These are phyloP conservation scores for Pristionchus maxplancki DNA, from an alignment of 2,888 invertebrate genomes.

Conservation along the genomic window DNA sequence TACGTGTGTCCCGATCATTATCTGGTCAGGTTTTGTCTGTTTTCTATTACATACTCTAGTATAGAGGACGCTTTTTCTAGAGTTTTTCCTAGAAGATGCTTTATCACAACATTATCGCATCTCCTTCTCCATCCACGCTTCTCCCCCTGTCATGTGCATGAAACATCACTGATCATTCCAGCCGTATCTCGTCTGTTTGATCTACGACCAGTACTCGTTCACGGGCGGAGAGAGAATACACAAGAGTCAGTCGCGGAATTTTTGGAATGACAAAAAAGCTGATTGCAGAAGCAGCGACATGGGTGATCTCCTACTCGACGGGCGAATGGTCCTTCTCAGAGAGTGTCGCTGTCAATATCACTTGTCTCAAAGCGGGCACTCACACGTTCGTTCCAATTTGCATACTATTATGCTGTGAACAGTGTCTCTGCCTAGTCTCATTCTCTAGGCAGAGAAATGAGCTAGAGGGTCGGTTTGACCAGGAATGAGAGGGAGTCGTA, in stretches of 20 bases:
- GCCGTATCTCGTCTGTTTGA: constrained; percentile 1
- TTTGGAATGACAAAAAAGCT: too few species aligned
- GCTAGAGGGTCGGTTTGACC: too few species aligned
- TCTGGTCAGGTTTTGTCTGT: not conserved
- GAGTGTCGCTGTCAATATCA: not conserved
- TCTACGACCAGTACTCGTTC: not conserved
- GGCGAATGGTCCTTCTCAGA: constrained; percentile 10
- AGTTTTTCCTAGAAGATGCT: too few species aligned
- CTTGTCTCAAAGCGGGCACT: not conserved
- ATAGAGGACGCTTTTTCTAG: too few species aligned
- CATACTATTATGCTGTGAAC: not conserved
- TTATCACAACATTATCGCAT: too few species aligned
- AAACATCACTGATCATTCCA: too few species aligned
- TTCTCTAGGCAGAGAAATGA: not conserved
- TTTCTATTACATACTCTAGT: too few species aligned
- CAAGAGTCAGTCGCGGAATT: not conserved
- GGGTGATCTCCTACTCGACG: not conserved
- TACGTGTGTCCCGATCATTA: not conserved
- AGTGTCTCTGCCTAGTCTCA: too few species aligned
- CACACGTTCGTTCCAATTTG: not conserved
- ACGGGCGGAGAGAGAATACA: not conserved
- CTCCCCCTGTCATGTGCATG: too few species aligned
- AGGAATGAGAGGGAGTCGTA: too few species aligned
- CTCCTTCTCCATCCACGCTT: not conserved
- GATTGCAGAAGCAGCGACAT: not conserved